These are phyloP conservation scores for Bovichtus diacanthus DNA, from an alignment of 2,797 vertebrate species.

Conservation along the genomic window DNA sequence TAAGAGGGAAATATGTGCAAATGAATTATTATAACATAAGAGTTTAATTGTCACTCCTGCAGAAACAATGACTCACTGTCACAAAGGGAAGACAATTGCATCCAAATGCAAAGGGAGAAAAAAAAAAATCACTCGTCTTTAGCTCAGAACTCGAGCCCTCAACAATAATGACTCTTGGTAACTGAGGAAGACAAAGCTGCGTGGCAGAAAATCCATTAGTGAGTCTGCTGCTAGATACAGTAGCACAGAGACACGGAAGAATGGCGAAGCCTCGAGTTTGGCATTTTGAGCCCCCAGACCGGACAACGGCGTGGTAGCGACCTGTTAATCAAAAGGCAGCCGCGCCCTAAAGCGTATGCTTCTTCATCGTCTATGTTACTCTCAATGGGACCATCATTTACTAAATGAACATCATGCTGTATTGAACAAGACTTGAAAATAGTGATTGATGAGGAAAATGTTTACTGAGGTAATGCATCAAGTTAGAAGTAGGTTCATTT, in stretches of 20 bases:
- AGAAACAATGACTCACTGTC: slow-evolving; percentile 12
- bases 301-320: too few relatives aligned
- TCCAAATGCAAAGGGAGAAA: slow-evolving; percentile 7
- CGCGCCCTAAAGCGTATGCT: too few relatives aligned
- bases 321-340: too few relatives aligned
- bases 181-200: slow-evolving; percentile 58
- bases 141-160: slow-evolving; percentile 41
- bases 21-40: slow-evolving; percentile 1
- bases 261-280: slow-evolving; percentile 12
- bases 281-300: too few relatives aligned
- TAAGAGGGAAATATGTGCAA: background rate
- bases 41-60: slow-evolving; percentile 2
- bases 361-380: too few relatives aligned
- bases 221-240: slow-evolving; percentile 55
- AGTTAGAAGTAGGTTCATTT: too few relatives aligned
- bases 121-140: slow-evolving; percentile 28
- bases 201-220: slow-evolving; percentile 69
- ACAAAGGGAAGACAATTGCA: background rate
- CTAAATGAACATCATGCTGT: too few relatives aligned
- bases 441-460: too few relatives aligned
- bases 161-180: slow-evolving; percentile 49
- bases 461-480: too few relatives aligned
- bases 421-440: too few relatives aligned
- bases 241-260: slow-evolving; percentile 54
- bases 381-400: too few relatives aligned